A percentile compares a stretch with the other conserved stretches of the same genome.
These are phyloP conservation scores for Ophion costatus DNA, from an alignment of 2,888 invertebrate species.

Conservation along the genomic window DNA sequence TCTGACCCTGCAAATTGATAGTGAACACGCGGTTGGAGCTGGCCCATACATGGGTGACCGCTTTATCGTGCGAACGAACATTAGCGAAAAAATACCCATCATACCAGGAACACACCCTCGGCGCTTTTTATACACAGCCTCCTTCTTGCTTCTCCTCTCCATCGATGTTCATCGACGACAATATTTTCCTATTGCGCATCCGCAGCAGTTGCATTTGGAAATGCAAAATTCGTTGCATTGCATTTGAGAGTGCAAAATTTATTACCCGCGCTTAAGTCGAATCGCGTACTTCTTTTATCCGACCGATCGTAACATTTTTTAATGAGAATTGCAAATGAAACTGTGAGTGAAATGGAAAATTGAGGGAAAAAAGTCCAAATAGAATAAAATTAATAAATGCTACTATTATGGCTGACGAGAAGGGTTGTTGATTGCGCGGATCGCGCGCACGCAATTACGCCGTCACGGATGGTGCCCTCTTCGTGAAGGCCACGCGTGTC, in stretches of 20 bases:
- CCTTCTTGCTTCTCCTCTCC: no score
- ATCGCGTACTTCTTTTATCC: not conserved
- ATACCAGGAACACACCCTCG: no score
- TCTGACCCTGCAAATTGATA: no score
- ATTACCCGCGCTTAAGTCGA: not conserved
- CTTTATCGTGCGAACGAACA: no score
- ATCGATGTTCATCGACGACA: no score
- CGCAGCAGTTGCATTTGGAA: no score
- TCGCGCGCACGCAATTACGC: conserved; percentile 59
- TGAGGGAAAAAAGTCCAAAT: not conserved
- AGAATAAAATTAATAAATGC: conserved; percentile 14
- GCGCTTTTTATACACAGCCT: no score
- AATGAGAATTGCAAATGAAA: not conserved
- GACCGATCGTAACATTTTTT: not conserved
- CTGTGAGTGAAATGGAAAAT: not conserved
- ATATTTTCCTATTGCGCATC: no score
- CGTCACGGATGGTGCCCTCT: conserved; percentile 59
- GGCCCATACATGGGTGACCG: no score
- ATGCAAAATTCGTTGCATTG: not conserved
- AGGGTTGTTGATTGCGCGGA: conserved; percentile 54
- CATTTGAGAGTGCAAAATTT: not conserved
- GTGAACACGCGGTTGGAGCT: no score
- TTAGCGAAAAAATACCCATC: no score
- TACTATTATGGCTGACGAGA: conserved; percentile 1
- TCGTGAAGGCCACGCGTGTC: conserved; percentile 43